These are phyloP conservation scores for Scomber japonicus DNA, from an alignment of 2,113 vertebrate genomes.

Conservation along the genomic window DNA sequence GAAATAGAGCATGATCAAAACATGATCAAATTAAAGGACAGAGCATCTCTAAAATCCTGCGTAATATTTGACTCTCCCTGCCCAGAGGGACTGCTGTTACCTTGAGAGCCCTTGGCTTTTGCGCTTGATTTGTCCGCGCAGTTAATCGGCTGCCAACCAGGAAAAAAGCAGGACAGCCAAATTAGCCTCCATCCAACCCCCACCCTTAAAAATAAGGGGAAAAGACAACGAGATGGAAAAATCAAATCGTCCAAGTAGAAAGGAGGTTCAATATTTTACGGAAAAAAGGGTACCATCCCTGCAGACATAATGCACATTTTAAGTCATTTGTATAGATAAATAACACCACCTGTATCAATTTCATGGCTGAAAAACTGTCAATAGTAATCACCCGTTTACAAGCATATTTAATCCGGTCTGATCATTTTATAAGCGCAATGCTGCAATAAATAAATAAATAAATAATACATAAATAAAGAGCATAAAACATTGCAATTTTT, in stretches of 20 bases:
- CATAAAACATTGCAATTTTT: not conserved
- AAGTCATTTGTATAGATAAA: not conserved
- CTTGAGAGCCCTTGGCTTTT: slow-evolving; percentile 80
- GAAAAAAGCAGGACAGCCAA: slow-evolving; percentile 54
- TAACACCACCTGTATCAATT: not conserved
- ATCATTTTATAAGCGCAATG: not conserved
- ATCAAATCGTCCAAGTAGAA: not conserved
- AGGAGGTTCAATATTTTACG: not conserved
- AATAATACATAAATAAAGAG: not conserved
- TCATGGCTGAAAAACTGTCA: not conserved
- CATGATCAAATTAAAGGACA: slow-evolving; percentile 10
- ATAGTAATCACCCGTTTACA: not conserved
- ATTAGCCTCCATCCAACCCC: slow-evolving; percentile 45
- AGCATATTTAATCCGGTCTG: not conserved
- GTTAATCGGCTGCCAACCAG: slow-evolving; percentile 75
- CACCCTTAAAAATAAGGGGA: not conserved
- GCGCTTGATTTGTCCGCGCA: slow-evolving; percentile 73
- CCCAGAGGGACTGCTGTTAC: slow-evolving; percentile 68
- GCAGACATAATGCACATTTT: too few species aligned
- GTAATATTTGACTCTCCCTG: slow-evolving; percentile 47
- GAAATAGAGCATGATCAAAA: not conserved
- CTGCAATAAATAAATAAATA: not conserved
- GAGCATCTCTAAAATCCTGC: slow-evolving; percentile 47
- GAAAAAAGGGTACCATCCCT: slow-evolving; percentile 2
- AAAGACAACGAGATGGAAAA: not conserved